Evolutionary conservation across 2,888 invertebrate genomes (phyloP).

Genomic region (Lasius platythorax): DNA sequence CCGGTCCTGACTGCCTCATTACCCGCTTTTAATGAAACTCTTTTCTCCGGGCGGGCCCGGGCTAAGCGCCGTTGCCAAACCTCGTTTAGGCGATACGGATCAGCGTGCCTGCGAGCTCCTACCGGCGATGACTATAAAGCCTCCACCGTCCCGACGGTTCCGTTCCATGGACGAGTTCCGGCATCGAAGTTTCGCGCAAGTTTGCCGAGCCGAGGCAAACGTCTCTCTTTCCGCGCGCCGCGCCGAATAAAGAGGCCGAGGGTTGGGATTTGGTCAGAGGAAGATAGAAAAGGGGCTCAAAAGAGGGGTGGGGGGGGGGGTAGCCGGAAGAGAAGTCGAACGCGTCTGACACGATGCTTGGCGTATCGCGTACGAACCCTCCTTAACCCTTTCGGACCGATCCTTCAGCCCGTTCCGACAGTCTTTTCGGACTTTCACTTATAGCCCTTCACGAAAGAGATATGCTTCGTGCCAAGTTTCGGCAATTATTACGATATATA

Average conservation of each 20-base stretch:
- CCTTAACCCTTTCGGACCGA: conserved; percentile 32
- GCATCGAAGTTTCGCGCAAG: conserved; percentile 80
- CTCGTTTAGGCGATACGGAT: conserved; percentile 85
- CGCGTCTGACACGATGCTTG: conserved; percentile 72
- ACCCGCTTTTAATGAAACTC: conserved; percentile 84
- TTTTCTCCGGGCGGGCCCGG: conserved; percentile 79
- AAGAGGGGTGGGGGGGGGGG: conserved; percentile 31
- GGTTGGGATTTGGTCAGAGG: conserved; percentile 43
- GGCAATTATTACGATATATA: conserved; percentile 78
- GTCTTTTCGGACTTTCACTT: conserved; percentile 59
- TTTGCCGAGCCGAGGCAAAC: conserved; percentile 75
- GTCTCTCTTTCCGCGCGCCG: conserved; percentile 71
- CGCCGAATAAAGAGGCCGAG: conserved; percentile 37
- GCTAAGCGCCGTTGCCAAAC: conserved; percentile 84
- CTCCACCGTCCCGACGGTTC: conserved; percentile 73
- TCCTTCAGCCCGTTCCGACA: conserved; percentile 45
- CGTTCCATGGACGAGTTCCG: conserved; percentile 80
- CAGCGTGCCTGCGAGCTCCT: conserved; percentile 78
- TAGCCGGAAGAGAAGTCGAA: conserved; percentile 66
- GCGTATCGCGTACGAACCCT: conserved; percentile 36
- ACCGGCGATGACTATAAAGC: conserved; percentile 64
- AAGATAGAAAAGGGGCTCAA: conserved; percentile 59
- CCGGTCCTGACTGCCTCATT: conserved; percentile 79
- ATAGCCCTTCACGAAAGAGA: conserved; percentile 75
- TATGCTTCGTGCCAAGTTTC: conserved; percentile 74